Evolutionary conservation across 1,140 invertebrate species (phyloP).

Genomic region (Dendrolimus kikuchii): DNA sequence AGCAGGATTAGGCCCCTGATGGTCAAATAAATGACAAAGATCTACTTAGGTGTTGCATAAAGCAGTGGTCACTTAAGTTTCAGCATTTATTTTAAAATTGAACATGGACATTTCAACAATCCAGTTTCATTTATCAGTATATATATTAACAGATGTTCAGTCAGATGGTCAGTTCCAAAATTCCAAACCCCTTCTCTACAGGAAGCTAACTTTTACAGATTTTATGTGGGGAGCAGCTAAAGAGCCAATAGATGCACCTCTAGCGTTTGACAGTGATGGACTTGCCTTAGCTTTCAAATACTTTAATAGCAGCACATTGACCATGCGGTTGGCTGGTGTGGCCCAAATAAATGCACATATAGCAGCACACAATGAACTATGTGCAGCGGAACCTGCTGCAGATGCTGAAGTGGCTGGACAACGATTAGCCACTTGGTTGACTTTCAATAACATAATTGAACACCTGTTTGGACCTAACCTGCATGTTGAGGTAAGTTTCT

Average conservation of each 20-base stretch:
- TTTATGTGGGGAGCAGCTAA: conserved; percentile 96
- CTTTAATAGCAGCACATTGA: conserved; percentile 93
- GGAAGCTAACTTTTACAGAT: conserved; percentile 70
- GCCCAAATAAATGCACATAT: conserved; percentile 97
- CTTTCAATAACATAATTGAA: conserved; percentile 92
- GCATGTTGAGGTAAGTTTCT: conserved; percentile 86
- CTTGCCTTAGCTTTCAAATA: conserved; percentile 95
- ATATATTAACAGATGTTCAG: too few species aligned
- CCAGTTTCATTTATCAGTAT: too few species aligned
- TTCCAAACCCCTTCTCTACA: too few species aligned
- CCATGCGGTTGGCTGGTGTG: conserved; percentile 91
- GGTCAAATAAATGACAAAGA: too few species aligned
- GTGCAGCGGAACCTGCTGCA: conserved; percentile 87
- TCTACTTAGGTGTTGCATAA: too few species aligned
- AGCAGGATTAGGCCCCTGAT: too few species aligned
- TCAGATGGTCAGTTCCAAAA: too few species aligned
- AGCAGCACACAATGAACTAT: conserved; percentile 90
- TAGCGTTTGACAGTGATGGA: conserved; percentile 91
- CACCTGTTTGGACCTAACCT: conserved; percentile 97
- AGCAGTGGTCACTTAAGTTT: too few species aligned
- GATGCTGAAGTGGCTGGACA: conserved; percentile 89
- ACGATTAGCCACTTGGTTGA: conserved; percentile 89
- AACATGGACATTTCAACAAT: too few species aligned
- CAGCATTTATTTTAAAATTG: too few species aligned
- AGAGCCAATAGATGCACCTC: conserved; percentile 89